Percentiles rank a stretch among this genome's conserved stretches.
Conservation (phyloP, 2,113 vertebrate species). For the Lasiurus cinereus region DNA sequence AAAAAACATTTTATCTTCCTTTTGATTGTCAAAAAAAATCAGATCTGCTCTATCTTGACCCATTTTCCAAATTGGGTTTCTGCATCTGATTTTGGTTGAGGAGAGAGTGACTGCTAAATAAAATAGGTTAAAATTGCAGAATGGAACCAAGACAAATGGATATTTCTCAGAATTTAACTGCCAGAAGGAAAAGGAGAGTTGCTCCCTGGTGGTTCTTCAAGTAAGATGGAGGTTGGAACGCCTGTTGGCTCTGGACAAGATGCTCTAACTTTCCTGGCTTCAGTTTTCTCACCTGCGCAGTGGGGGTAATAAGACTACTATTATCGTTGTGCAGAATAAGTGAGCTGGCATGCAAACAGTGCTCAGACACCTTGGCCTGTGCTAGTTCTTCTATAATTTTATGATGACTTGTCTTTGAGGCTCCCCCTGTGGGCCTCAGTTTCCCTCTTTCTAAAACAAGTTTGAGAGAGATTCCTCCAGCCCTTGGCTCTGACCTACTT, state of each 20-base stretch:
- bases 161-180: not conserved
- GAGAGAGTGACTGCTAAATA: not conserved
- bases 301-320: accelerated
- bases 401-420: accelerated
- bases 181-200: not conserved
- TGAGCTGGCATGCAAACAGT: accelerated
- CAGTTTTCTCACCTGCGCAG: not conserved
- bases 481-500: not conserved
- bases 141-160: not conserved
- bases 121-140: not conserved
- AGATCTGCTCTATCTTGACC: not conserved
- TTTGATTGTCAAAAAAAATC: not conserved
- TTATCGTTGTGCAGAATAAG: accelerated
- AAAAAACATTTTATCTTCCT: not conserved
- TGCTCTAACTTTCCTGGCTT: not conserved
- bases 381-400: accelerated
- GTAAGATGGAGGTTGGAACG: accelerated
- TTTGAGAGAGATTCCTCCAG: not conserved
- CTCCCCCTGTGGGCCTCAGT: not conserved
- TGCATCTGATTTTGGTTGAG: not conserved
- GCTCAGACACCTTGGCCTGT: accelerated
- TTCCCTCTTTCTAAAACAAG: not conserved
- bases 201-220: accelerated
- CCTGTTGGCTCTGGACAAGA: not conserved
- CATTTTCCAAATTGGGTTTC: not conserved